Percentiles rank a stretch among this genome's conserved stretches.
Conservation (phyloP, 2,797 vertebrate genomes). For the Apogon hyalosoma region DNA sequence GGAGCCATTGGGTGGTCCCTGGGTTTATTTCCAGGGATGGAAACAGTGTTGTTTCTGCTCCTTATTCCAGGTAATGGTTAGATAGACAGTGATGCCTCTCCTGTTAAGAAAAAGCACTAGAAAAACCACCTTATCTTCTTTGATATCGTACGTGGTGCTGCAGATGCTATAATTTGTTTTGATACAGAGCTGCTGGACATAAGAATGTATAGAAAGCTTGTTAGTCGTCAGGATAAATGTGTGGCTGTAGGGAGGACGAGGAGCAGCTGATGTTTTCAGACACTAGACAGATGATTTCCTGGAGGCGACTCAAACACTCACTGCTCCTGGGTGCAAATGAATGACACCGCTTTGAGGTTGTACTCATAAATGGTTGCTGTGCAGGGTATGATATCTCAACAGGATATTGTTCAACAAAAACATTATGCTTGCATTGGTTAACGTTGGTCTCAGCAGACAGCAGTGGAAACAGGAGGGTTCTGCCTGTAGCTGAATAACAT, state of each 20-base stretch:
- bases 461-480: neutral
- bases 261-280: conserved; percentile 25
- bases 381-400: conserved; percentile 13
- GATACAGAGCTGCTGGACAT: neutral
- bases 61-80: conserved; percentile 5
- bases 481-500: neutral
- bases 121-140: too few species aligned
- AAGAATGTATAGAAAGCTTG: neutral
- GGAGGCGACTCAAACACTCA: neutral
- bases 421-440: neutral
- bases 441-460: neutral
- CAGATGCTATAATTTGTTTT: neutral
- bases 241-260: neutral
- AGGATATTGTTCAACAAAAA: conserved; percentile 25
- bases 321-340: conserved; percentile 23
- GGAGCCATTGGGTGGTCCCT: conserved; percentile 14
- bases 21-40: conserved; percentile 3
- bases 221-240: neutral
- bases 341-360: conserved; percentile 36
- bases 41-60: neutral
- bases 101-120: too few species aligned
- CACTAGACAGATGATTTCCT: conserved; percentile 9
- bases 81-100: neutral
- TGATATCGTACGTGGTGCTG: too few species aligned
- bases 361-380: conserved; percentile 22